These are phyloP conservation scores for Drosophila kanekoi DNA, from an alignment of 2,888 invertebrate genomes.

Conservation along the genomic window DNA sequence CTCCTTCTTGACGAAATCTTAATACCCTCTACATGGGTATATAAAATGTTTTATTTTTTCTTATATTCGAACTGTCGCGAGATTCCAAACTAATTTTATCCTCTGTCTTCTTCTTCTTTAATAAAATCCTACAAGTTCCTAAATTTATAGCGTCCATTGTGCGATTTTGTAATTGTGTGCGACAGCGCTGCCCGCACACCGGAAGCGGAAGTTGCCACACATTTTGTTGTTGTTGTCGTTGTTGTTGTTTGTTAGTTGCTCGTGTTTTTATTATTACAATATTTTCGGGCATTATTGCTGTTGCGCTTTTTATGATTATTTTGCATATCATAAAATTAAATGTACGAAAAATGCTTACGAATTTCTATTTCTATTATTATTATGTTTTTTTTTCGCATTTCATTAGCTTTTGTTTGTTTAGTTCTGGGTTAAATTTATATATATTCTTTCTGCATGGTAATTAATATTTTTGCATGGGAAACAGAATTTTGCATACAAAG, in stretches of 20 bases:
- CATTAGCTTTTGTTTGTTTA: constrained; percentile 16
- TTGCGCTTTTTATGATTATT: constrained; percentile 68
- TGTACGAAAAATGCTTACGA: constrained; percentile 63
- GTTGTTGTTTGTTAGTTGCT: constrained; percentile 60
- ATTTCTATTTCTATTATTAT: constrained; percentile 20
- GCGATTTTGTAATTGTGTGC: constrained; percentile 42
- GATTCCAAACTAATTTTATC: no score
- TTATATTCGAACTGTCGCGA: no score
- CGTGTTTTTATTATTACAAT: constrained; percentile 67
- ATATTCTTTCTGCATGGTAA: constrained; percentile 9
- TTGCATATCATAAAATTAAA: constrained; percentile 73
- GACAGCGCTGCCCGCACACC: constrained; percentile 32
- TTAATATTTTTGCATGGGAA: constrained; percentile 27
- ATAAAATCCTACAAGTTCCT: constrained; percentile 3
- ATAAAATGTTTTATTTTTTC: no score
- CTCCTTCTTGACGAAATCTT: no score
- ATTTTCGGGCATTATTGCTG: constrained; percentile 57
- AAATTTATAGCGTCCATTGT: constrained; percentile 37
- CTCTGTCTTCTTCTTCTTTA: no score
- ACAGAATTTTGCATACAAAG: background rate
- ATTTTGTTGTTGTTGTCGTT: constrained; percentile 51
- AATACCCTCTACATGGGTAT: no score
- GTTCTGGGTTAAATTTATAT: constrained; percentile 1
- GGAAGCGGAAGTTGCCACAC: constrained; percentile 71
- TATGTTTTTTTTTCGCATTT: constrained; percentile 9